phyloP scores from a whole-genome alignment of 2,888 invertebrate genomes.

The Diabrotica balteata region DNA sequence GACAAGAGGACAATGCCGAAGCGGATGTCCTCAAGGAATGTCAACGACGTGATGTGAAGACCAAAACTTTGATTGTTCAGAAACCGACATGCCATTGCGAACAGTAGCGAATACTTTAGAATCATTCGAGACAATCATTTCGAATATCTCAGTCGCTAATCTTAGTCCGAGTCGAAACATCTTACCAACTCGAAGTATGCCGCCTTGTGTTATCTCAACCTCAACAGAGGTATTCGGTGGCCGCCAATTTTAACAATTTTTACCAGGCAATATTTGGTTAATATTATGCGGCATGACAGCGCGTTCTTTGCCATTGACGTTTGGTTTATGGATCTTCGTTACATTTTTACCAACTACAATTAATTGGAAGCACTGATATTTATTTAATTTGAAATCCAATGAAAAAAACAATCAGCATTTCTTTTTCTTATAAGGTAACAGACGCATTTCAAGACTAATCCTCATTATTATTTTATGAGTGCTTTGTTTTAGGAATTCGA shows the following conservation, averaged over 20 bases:
- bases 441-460: no score
- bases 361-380: no score
- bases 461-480: no score
- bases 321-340: no score
- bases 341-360: no score
- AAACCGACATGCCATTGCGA: conserved; percentile 33
- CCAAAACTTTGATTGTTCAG: conserved; percentile 40
- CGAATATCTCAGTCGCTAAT: conserved; percentile 33
- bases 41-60: conserved; percentile 54
- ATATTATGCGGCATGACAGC: no score
- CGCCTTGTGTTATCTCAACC: conserved; percentile 16
- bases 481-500: no score
- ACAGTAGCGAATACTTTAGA: conserved; percentile 37
- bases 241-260: not conserved
- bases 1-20: conserved; percentile 56
- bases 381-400: no score
- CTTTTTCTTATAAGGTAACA: no score
- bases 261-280: no score
- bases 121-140: conserved; percentile 31
- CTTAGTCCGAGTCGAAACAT: conserved; percentile 26
- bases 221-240: conserved; percentile 1
- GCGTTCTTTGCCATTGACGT: no score
- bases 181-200: conserved; percentile 17
- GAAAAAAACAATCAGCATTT: no score
- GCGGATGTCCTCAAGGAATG: conserved; percentile 48